phyloP scores from a whole-genome alignment of 2,113 vertebrate genomes.

The Centropus bengalensis region DNA sequence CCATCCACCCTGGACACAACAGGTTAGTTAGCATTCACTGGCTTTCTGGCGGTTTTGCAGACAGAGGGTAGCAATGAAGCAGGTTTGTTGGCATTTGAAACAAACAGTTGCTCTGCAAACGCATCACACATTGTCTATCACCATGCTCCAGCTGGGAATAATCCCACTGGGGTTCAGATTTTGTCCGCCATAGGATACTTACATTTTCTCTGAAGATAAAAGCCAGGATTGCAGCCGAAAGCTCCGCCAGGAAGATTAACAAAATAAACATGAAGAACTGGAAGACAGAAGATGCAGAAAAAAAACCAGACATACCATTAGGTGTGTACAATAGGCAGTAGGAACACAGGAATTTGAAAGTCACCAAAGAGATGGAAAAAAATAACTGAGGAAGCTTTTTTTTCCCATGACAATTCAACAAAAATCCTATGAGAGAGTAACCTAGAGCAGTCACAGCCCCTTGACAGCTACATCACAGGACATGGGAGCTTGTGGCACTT shows the following conservation, averaged over 20 bases:
- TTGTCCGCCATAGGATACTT: constrained; percentile 56
- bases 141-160: neutral
- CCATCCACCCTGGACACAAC: neutral
- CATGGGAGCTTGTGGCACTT: neutral
- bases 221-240: constrained; percentile 91
- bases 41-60: neutral
- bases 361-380: neutral
- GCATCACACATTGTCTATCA: neutral
- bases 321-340: neutral
- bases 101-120: neutral
- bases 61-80: neutral
- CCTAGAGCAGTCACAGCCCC: neutral
- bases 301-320: neutral
- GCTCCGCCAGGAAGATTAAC: constrained; percentile 92
- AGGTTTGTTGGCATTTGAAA: neutral
- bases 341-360: neutral
- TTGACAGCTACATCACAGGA: neutral
- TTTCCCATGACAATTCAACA: neutral
- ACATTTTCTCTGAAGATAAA: constrained; percentile 95
- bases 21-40: neutral
- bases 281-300: constrained; percentile 12
- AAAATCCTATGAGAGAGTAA: neutral
- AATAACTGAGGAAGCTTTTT: neutral
- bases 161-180: neutral
- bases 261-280: constrained; percentile 97